Percentiles rank a stretch among this genome's conserved stretches.
Conservation (phyloP, 2,888 invertebrate species). For the Rotaria sp. region DNA sequence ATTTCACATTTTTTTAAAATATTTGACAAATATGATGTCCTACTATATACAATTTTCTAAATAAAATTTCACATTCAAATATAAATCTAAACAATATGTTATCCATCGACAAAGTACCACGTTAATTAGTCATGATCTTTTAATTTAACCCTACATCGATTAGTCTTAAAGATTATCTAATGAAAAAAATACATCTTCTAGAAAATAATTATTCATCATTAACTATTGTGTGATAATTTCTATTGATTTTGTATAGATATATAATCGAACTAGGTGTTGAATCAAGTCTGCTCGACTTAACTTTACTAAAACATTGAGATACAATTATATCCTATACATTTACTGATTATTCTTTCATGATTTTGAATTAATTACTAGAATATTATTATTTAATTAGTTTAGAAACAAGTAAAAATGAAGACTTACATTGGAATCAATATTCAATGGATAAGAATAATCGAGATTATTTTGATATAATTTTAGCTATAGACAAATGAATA, state of each 20-base stretch:
- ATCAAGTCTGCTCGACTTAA: neutral
- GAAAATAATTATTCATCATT: neutral
- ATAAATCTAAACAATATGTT: neutral
- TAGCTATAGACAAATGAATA: neutral
- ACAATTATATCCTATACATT: neutral
- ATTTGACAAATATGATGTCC: too few species aligned
- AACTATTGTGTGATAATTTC: too few species aligned
- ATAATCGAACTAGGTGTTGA: neutral
- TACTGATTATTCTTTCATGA: neutral
- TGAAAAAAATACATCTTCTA: neutral
- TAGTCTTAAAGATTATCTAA: neutral
- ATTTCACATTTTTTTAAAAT: too few species aligned
- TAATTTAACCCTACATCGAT: neutral
- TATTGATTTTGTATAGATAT: too few species aligned
- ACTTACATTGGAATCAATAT: neutral
- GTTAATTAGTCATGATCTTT: neutral
- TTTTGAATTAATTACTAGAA: neutral
- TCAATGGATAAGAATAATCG: neutral
- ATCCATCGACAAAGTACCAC: neutral
- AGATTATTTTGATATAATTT: neutral
- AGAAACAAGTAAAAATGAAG: neutral
- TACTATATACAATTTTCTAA: neutral
- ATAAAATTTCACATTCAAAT: neutral
- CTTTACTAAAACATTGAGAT: neutral
- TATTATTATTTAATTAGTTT: neutral